A percentile compares a stretch with the other conserved stretches of the same genome.
These are phyloP conservation scores for Aulostomus chinensis DNA, from an alignment of 2,797 vertebrate species.

Conservation along the genomic window DNA sequence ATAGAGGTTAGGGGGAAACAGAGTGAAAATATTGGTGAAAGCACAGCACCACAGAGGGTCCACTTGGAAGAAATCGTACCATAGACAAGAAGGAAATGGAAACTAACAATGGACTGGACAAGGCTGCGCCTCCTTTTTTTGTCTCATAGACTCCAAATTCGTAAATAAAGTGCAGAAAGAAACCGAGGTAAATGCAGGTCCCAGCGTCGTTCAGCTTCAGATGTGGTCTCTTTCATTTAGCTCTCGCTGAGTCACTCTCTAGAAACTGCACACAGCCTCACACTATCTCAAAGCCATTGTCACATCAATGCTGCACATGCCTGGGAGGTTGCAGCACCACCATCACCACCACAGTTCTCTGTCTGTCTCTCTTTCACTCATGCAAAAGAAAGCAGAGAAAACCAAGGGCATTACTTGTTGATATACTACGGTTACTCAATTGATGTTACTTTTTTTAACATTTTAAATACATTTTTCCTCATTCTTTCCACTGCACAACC, in stretches of 20 bases:
- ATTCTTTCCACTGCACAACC: too few relatives aligned
- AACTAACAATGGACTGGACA: constrained; percentile 55
- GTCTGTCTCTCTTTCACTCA: constrained; percentile 21
- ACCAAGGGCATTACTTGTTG: not conserved
- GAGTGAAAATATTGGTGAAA: constrained; percentile 44
- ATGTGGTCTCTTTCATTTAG: constrained; percentile 51
- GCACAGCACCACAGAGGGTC: constrained; percentile 44
- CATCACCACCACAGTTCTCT: constrained; percentile 9
- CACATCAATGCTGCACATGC: constrained; percentile 41
- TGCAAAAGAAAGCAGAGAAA: not conserved
- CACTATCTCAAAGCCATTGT: constrained; percentile 39
- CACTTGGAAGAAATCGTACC: constrained; percentile 48
- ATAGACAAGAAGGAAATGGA: constrained; percentile 55
- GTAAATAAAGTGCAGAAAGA: constrained; percentile 16
- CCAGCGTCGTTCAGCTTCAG: constrained; percentile 14
- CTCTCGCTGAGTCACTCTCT: constrained; percentile 51
- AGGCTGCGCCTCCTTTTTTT: constrained; percentile 18
- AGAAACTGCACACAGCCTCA: constrained; percentile 29
- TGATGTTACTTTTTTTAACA: too few relatives aligned
- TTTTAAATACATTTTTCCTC: too few relatives aligned
- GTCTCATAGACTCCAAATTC: constrained; percentile 7
- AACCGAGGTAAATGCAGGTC: constrained; percentile 18
- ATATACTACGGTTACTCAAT: too few relatives aligned
- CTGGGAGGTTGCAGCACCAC: constrained; percentile 32
- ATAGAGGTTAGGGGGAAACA: constrained; percentile 38